Evolutionary conservation across 2,797 vertebrate genomes (phyloP), one percentile per base, ranked within the genome.

Genomic region (Denticeps clupeoides): DNA sequence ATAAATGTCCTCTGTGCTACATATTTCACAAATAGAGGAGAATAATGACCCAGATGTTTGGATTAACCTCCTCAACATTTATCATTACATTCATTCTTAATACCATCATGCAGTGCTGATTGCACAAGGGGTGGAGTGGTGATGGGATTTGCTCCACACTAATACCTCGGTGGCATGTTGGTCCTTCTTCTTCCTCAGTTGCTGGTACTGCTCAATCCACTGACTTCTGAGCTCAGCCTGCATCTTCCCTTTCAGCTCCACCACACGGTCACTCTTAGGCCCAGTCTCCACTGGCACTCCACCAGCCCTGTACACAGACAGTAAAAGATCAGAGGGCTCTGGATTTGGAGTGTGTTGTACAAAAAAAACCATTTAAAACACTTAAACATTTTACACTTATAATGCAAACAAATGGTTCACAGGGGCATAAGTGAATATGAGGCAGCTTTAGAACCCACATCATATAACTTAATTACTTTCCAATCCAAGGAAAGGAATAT

Each of bases 121-220:
- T 19, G 18, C 18, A 19, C 19, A 19, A 19, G 18, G 18, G n/a
- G n/a, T n/a, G n/a, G n/a, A n/a, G n/a, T n/a, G n/a, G n/a, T n/a
- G n/a, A n/a, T n/a, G n/a, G n/a, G n/a, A n/a, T n/a, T n/a, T n/a
- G n/a, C n/a, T n/a, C n/a, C n/a, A n/a, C n/a, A n/a, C 5, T 23
- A 29, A 18, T 60, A 95, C 94, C 88, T 97, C 90, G 0, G 77
- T 77, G 26, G 78, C 81, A 0, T 80, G 86, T 56, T 89, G 91
- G 60, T 95, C 88, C 55, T 87, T 97, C 77, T 78, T 91, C 60
- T 80, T 93, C 72, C 78, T 83, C 55, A 89, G 33, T 12, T 77
- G 72, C 3, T 73, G 78, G 0, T 69, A 72, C 43, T 87, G 81
- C 47, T 91, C 89, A 41, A 74, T 73, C 66, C 80, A 80, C n/a